Base-by-base conservation (phyloP, 1,140 invertebrate genomes). In the Globodera rostochiensis region DNA sequence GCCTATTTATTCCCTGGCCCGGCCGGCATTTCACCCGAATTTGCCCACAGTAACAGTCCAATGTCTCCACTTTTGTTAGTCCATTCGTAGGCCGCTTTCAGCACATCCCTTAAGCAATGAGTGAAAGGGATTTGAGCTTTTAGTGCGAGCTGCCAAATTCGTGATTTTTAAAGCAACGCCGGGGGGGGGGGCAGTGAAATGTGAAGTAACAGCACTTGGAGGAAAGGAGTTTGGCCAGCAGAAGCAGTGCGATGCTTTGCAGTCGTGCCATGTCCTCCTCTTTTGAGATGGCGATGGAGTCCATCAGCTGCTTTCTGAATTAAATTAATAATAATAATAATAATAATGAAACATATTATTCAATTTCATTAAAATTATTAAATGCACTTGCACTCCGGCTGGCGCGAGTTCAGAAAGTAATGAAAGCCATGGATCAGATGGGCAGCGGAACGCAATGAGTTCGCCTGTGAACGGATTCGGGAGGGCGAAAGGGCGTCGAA, bases 181-280 rank as follows among this genome's bases (percentile, higher is more conserved):
- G 57, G 46, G 46, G 7, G 45, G 36, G 3, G 46, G 15, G 25
- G n/a, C 25, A 36, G 25, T 36, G 25, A 36, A 36, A 36, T 36
- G 25, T 36, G 25, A 36, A 36, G 25, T 36, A 36, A 36, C 36
- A 36, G 60, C 50, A 70, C 71, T 45, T 82, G 3, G 79, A 83
- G 15, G 64, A 57, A 25, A 83, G 64, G 15, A 77, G 60, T 77
- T 83, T 83, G 13, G 82, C 77, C n/a, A 83, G 50, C 60, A 83
- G 73, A 47, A 83, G 82, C 49, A 83, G 36, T 25, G 82, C 80
- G 25, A 83, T 83, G 15, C 60, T 47, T 57, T 83, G 82, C 6
- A 83, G 69, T 46, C 82, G 82, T 4, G 82, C 80, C 80, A 83
- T 84, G 67, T 83, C 82, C 21, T 83, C 80, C 46, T 83, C 82